Conservation (phyloP, 2,797 vertebrate species). For the Ibycter americanus region DNA sequence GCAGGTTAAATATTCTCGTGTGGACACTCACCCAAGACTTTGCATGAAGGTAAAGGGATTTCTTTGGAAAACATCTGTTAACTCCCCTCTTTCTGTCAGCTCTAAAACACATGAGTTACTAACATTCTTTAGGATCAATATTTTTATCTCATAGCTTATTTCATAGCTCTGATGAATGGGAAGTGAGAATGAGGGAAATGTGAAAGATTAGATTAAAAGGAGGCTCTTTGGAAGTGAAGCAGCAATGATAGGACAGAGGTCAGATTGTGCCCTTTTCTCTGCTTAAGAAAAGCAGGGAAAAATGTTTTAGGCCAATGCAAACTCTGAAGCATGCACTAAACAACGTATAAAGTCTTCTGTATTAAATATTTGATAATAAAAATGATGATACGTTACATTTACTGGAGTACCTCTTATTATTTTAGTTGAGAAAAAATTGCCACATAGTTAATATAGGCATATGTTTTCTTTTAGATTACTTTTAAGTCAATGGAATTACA, state of each 20-base stretch:
- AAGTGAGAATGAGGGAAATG: neutral
- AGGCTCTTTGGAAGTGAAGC: neutral
- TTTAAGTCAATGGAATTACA: neutral
- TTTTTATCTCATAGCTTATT: neutral
- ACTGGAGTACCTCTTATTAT: neutral
- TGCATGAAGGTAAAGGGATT: conserved; percentile 75
- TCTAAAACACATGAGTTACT: neutral
- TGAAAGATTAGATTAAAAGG: neutral
- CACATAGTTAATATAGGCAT: neutral
- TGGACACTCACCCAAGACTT: conserved; percentile 77
- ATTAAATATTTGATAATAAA: neutral
- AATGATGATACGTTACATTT: neutral
- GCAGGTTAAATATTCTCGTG: conserved; percentile 71
- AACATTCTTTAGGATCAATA: neutral
- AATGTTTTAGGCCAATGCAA: neutral
- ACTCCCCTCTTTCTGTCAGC: neutral
- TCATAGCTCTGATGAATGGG: neutral
- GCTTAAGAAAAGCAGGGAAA: neutral
- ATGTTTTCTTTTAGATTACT: neutral
- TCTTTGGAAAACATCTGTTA: neutral
- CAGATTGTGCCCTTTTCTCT: neutral
- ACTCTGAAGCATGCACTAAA: neutral
- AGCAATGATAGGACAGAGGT: neutral
- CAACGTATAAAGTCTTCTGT: neutral
- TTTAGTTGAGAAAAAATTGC: neutral